These are phyloP conservation scores for Danionella dracula DNA, from an alignment of 2,797 vertebrate species.

Conservation along the genomic window DNA sequence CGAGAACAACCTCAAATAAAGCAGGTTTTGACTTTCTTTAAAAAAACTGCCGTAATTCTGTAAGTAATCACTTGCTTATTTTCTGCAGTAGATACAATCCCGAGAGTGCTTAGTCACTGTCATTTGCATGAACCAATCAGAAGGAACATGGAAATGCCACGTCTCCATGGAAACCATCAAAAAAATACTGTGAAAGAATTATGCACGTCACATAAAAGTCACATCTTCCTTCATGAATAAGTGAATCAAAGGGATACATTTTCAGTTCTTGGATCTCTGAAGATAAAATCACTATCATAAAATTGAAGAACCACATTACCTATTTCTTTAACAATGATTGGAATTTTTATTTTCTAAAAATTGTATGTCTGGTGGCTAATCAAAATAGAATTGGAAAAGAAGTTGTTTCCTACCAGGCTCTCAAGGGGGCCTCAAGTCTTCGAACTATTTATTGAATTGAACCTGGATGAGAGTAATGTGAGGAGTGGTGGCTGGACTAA, in stretches of 20 bases:
- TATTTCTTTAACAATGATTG: no score
- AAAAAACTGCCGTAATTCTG: not conserved
- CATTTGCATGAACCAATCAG: slow-evolving; percentile 11
- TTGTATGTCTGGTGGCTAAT: no score
- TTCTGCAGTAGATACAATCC: not conserved
- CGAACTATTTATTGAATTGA: not conserved
- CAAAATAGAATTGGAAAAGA: not conserved
- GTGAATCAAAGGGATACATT: not conserved
- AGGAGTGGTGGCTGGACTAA: not conserved
- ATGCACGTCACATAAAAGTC: not conserved
- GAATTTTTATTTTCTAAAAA: no score
- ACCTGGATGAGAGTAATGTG: not conserved
- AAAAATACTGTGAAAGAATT: not conserved
- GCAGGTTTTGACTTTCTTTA: not conserved
- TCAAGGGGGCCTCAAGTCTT: not conserved
- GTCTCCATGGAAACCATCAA: slow-evolving; percentile 2
- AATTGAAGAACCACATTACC: no score
- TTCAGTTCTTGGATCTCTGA: not conserved
- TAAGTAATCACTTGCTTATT: not conserved
- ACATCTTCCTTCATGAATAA: not conserved
- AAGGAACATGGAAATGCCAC: not conserved
- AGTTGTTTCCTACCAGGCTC: not conserved
- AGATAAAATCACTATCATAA: not conserved
- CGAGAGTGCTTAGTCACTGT: not conserved
- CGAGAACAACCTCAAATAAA: no score